phyloP scores from a whole-genome alignment of 2,888 invertebrate species.

The Megalurothrips usitatus region DNA sequence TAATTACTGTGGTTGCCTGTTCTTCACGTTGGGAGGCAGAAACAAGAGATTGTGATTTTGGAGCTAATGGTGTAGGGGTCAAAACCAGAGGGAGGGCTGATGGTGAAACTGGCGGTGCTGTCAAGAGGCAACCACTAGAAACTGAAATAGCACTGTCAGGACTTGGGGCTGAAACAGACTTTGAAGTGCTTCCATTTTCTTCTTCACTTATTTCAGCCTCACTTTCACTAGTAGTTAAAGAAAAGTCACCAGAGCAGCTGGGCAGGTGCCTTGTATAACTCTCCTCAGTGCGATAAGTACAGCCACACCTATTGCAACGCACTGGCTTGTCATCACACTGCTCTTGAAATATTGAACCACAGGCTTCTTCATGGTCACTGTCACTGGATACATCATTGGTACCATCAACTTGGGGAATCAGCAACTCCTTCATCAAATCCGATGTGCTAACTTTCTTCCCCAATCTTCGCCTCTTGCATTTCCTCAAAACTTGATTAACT shows the following conservation, averaged over 20 bases:
- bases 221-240: conserved; percentile 71
- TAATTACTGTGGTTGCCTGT: too few relatives aligned
- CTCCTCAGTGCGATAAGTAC: conserved; percentile 76
- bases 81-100: background rate
- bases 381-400: conserved; percentile 58
- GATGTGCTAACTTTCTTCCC: too few relatives aligned
- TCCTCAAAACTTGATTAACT: background rate
- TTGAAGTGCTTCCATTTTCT: conserved; percentile 24
- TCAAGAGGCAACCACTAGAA: background rate
- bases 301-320: conserved; percentile 80
- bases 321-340: conserved; percentile 67
- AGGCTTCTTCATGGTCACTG: conserved; percentile 46
- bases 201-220: conserved; percentile 52
- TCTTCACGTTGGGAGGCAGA: too few relatives aligned
- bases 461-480: background rate
- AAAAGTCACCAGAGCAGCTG: conserved; percentile 62
- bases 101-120: background rate
- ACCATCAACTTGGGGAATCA: conserved; percentile 64
- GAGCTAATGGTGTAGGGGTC: too few relatives aligned
- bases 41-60: too few relatives aligned
- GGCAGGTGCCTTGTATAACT: conserved; percentile 75
- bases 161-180: background rate
- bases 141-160: conserved; percentile 11
- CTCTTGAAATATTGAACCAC: conserved; percentile 45
- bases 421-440: too few relatives aligned